These are phyloP conservation scores for Eristalis tenax DNA, from an alignment of 2,888 invertebrate genomes.

Conservation along the genomic window DNA sequence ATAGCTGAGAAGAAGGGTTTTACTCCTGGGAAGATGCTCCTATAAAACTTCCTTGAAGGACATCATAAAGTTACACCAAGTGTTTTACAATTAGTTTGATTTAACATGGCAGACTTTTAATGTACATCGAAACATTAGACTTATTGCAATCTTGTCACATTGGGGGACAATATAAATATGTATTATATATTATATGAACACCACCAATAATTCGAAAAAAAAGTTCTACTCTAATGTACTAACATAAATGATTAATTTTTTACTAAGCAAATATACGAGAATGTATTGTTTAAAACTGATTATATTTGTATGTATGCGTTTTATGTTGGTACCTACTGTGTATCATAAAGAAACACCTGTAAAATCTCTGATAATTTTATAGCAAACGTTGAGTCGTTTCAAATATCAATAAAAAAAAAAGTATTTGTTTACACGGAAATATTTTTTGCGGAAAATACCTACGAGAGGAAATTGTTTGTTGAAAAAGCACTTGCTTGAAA, in stretches of 20 bases:
- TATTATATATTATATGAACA: not conserved
- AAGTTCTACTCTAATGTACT: too few species aligned
- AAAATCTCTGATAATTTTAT: not conserved
- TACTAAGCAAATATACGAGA: not conserved
- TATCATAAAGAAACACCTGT: not conserved
- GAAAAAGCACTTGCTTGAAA: not conserved
- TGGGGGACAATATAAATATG: not conserved
- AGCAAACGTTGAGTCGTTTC: not conserved
- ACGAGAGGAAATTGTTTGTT: too few species aligned
- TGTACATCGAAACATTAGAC: conserved; percentile 38
- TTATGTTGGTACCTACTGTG: not conserved
- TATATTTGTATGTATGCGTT: not conserved
- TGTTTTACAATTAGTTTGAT: conserved; percentile 60
- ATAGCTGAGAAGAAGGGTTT: conserved; percentile 57
- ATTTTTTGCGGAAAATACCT: too few species aligned
- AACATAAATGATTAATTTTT: too few species aligned
- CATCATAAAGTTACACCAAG: conserved; percentile 52
- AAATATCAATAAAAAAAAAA: not conserved
- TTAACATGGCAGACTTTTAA: conserved; percentile 41
- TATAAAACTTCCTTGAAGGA: conserved; percentile 47
- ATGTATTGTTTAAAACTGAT: not conserved
- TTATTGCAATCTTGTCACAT: conserved; percentile 13
- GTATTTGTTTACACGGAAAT: too few species aligned
- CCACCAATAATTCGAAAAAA: too few species aligned
- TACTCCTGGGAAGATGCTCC: conserved; percentile 45